These are phyloP conservation scores for Excalfactoria chinensis DNA, from an alignment of 2,113 vertebrate genomes.

Conservation along the genomic window DNA sequence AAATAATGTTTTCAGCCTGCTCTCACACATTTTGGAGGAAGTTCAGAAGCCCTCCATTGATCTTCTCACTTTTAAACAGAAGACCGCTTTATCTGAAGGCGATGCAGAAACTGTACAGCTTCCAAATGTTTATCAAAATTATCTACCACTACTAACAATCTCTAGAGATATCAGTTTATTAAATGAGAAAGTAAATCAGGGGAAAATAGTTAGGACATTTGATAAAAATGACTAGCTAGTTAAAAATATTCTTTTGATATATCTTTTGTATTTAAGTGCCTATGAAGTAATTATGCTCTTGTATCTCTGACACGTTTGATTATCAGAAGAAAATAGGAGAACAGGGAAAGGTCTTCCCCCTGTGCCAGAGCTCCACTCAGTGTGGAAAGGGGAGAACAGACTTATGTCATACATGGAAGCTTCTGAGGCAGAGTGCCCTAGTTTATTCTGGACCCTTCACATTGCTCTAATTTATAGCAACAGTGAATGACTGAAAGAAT, in stretches of 20 bases:
- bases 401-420: background rate
- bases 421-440: background rate
- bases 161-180: conserved; percentile 69
- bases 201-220: conserved; percentile 40
- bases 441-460: background rate
- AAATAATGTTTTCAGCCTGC: conserved; percentile 47
- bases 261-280: too few species aligned
- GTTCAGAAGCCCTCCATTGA: conserved; percentile 24
- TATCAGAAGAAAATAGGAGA: background rate
- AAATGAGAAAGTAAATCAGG: conserved; percentile 54
- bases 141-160: conserved; percentile 62
- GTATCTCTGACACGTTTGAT: background rate
- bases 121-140: conserved; percentile 77
- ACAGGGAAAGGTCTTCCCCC: background rate
- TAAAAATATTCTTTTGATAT: too few species aligned
- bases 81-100: conserved; percentile 75
- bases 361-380: background rate
- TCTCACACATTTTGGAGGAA: conserved; percentile 63
- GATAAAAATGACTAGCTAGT: background rate
- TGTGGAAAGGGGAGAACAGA: background rate
- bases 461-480: background rate
- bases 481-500: background rate
- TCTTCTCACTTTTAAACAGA: conserved; percentile 4
- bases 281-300: conserved; percentile 29
- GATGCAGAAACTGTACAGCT: conserved; percentile 73